A percentile compares a stretch with the other conserved stretches of the same genome.
These are phyloP conservation scores for Ceryle rudis DNA, from an alignment of 2,797 vertebrate genomes.

Conservation along the genomic window DNA sequence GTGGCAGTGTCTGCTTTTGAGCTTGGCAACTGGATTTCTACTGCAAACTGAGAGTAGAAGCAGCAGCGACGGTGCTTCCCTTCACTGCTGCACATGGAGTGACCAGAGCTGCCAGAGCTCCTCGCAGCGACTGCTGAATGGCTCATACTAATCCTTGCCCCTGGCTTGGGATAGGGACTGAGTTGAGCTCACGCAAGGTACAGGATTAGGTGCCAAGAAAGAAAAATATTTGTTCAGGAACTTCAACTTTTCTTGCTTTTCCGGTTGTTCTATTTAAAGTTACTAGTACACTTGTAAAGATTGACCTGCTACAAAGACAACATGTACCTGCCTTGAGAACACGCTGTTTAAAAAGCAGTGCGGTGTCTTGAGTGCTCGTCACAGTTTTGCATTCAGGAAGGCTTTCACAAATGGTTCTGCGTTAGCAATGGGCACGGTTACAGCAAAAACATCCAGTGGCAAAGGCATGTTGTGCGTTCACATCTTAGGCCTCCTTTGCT, in stretches of 20 bases:
- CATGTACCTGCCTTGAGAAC: not conserved
- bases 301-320: not conserved
- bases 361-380: not conserved
- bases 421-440: not conserved
- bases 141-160: not conserved
- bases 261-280: not conserved
- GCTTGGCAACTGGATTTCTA: not conserved
- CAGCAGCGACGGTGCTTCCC: not conserved
- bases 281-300: not conserved
- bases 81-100: rapidly evolving
- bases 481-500: not conserved
- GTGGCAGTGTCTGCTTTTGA: not conserved
- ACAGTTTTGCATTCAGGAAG: not conserved
- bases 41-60: not conserved
- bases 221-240: slow-evolving; percentile 6
- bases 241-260: not conserved
- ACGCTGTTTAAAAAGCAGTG: not conserved
- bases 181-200: not conserved
- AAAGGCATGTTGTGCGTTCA: not conserved
- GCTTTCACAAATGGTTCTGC: not conserved
- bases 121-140: not conserved
- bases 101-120: not conserved
- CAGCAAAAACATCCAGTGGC: not conserved
- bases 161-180: not conserved
- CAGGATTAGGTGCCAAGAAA: not conserved